Evolutionary conservation across 2,113 vertebrate genomes (phyloP), one percentile per base, ranked within the genome.

Genomic region (Gavialis gangeticus): DNA sequence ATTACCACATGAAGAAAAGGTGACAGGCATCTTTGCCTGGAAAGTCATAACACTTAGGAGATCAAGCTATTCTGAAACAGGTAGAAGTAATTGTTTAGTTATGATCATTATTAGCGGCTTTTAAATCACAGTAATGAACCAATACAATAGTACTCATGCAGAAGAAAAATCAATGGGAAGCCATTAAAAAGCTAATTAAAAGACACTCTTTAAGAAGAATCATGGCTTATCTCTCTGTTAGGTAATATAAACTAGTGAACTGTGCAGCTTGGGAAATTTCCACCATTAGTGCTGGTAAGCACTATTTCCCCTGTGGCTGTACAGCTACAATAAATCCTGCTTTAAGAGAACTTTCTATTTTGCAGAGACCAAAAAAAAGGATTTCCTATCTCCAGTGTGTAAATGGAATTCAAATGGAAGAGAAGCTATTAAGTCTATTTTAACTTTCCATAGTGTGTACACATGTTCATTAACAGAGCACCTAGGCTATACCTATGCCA

Each of bases 141-240:
- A 96, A 96, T 93, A 85, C 85, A 95, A 79, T 86, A 95, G 95
- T 90, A 95, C 95, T 98, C 87, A 88, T 54, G 79, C 85, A 93
- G 88, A 91, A 94, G 89, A 96, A 46, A 46, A 98, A 97, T 97
- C 95, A 96, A 97, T 91, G 95, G 97, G 93, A 98, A 97, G 93
- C 98, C 96, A 98, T 98, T 98, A 98, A 95, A 98, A 97, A 97
- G 98, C 97, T 98, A 99, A 98, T 99, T 98, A 99, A 97, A 98
- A 89, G 87, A 94, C 84, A 94, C 78, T 95, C 96, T 95, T 97
- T 91, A 97, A 87, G 94, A 97, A 97, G 94, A 98, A 91, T 94
- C 96, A 94, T 91, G 90, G 57, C 27, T 96, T 95, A 97, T 97
- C 93, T 97, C 91, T 92, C 96, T 97, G 73, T 96, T 96, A 97